Percentiles rank a stretch among this genome's conserved stretches.
Conservation (phyloP, 1,140 invertebrate species). For the Arctopsyche grandis region DNA sequence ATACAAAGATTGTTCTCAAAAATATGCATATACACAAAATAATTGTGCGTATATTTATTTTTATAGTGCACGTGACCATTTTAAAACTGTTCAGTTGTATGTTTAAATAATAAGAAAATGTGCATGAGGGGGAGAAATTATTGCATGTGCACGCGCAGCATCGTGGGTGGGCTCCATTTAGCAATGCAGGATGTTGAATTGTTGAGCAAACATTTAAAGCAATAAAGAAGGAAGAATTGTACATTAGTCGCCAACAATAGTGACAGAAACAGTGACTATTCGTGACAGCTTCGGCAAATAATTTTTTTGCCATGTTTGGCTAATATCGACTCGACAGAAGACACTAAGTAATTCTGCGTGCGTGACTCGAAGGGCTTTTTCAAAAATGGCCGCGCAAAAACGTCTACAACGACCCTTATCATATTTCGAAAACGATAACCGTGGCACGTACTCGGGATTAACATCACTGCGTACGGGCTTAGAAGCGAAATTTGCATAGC, state of each 20-base stretch:
- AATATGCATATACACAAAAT: too few species aligned
- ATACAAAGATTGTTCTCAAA: too few species aligned
- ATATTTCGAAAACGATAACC: not conserved
- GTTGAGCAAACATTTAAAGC: not conserved
- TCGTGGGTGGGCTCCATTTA: conserved; percentile 30
- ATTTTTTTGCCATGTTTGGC: not conserved
- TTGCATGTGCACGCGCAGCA: conserved; percentile 18
- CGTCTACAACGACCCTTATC: not conserved
- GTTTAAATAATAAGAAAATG: not conserved
- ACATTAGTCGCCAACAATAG: not conserved
- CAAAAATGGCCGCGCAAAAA: not conserved
- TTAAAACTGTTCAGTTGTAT: too few species aligned
- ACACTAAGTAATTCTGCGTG: not conserved
- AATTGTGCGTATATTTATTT: too few species aligned
- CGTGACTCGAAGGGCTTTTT: not conserved
- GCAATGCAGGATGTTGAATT: not conserved
- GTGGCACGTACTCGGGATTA: conserved; percentile 13
- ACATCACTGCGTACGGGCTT: not conserved
- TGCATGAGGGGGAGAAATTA: conserved; percentile 2
- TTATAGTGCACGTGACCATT: too few species aligned
- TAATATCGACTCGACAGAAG: not conserved
- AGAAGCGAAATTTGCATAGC: not conserved
- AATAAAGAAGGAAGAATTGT: not conserved
- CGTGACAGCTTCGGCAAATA: not conserved
- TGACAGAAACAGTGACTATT: not conserved